Evolutionary conservation across 2,797 vertebrate genomes (phyloP), one percentile per base, ranked within the genome.

Genomic region (Notolabrus celidotus): DNA sequence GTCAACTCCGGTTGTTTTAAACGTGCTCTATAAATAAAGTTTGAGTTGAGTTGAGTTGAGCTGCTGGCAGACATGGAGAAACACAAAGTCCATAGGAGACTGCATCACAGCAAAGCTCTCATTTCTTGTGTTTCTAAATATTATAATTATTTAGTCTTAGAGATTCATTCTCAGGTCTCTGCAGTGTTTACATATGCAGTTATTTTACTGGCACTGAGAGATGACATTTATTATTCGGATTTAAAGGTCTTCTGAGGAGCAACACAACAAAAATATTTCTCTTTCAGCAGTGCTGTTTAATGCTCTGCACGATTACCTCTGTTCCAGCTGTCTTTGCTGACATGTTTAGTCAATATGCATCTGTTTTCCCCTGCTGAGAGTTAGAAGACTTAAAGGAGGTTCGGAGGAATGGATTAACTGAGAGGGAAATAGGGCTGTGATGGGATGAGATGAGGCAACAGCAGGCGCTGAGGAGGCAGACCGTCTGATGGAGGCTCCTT

Each of bases 341-440:
- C 77, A 84, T 70, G 74, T 83, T 84, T 81, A 83, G 71, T 60
- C 77, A 54, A 23, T 43, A 47, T 12, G 52, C 77, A 67, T 84
- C 73, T 86, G 59, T 84, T 82, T 87, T 61, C 39, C 66, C 39
- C 79, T 74, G 79, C 88, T 77, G 80, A 74, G 77, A 69, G 77
- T 38, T 47, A 65, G 75, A 80, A 85, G 77, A 80, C 74, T 83
- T 65, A 57, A 25, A 71, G 61, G 55, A 46, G 66, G 60, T 71
- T 78, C 62, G 72, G 71, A 71, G 51, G 67, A 85, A 56, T 77
- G 76, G 86, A 86, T 85, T 78, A 84, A 74, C 74, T 17, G 79
- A 86, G 85, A 86, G 67, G 84, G 74, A 89, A 90, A 91, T 89
- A 46, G 82, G 82, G 77, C 83, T 86, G 79, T 84, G 88, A 89